Conservation (phyloP, 2,888 invertebrate genomes). For the Mycalesis mineus region DNA sequence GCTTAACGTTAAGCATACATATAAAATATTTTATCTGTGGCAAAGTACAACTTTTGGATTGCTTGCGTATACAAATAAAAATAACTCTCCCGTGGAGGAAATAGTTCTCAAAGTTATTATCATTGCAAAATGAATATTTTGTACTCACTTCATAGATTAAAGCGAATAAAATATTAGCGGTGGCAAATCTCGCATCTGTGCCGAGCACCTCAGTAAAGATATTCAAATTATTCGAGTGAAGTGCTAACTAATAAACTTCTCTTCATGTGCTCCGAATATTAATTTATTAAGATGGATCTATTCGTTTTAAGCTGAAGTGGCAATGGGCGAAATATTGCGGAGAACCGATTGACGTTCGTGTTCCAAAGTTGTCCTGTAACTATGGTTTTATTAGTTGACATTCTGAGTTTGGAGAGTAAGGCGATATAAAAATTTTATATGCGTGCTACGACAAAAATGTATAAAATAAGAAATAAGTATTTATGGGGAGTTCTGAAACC, state of each 20-base stretch:
- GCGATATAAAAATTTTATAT: too few species aligned
- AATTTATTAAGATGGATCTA: constrained; percentile 22
- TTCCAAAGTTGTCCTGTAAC: too few species aligned
- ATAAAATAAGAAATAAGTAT: too few species aligned
- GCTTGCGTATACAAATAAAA: neutral
- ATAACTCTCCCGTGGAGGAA: neutral
- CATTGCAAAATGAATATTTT: constrained; percentile 49
- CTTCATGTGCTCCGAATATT: constrained; percentile 38
- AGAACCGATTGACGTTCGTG: too few species aligned
- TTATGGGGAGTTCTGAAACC: too few species aligned
- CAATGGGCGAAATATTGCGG: too few species aligned
- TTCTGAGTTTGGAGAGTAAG: too few species aligned
- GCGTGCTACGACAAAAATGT: too few species aligned
- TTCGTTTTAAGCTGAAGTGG: too few species aligned
- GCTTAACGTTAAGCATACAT: neutral
- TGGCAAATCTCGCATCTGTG: neutral
- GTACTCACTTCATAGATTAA: constrained; percentile 41
- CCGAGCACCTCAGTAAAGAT: constrained; percentile 36
- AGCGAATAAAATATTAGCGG: constrained; percentile 48
- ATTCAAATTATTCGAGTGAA: constrained; percentile 40
- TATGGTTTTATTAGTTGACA: too few species aligned
- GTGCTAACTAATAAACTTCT: constrained; percentile 35
- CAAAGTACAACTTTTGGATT: too few species aligned
- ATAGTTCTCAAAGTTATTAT: constrained; percentile 44
- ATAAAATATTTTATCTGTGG: too few species aligned